Evolutionary conservation across 2,888 invertebrate species (phyloP).

Genomic region (Minunthozetes semirufus): DNA sequence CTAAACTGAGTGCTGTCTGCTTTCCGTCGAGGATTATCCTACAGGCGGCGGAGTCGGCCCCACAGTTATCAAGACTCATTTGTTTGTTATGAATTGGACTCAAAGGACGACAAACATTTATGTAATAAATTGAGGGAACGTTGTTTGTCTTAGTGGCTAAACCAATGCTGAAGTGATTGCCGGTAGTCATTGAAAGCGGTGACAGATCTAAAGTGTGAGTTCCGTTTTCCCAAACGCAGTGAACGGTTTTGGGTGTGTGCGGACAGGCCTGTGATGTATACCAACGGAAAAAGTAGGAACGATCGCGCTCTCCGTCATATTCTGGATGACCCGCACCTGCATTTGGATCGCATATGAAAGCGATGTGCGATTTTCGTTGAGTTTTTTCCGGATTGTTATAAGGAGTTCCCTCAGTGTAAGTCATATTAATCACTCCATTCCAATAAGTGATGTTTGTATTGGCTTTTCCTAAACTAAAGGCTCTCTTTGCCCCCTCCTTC

Average conservation of each 20-base stretch:
- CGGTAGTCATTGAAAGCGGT: constrained; percentile 21
- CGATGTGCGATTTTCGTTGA: constrained; percentile 46
- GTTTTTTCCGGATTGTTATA: constrained; percentile 44
- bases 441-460: constrained; percentile 45
- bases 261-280: constrained; percentile 41
- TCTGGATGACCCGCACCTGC: constrained; percentile 46
- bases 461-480: constrained; percentile 44
- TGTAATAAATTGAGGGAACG: constrained; percentile 18
- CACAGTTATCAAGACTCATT: neutral
- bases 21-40: neutral
- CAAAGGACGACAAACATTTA: constrained; percentile 35
- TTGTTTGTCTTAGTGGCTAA: neutral
- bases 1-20: constrained; percentile 9
- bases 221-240: constrained; percentile 35
- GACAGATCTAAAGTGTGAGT: constrained; percentile 33
- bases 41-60: constrained; percentile 30
- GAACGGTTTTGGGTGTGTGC: neutral
- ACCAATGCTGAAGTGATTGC: constrained; percentile 28
- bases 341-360: constrained; percentile 47
- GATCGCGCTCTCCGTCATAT: constrained; percentile 45
- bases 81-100: constrained; percentile 14
- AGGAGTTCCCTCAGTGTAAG: constrained; percentile 46
- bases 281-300: constrained; percentile 42
- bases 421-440: constrained; percentile 48
- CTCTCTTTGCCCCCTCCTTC: constrained; percentile 29